Evolutionary conservation across 2,113 vertebrate species (phyloP).

Genomic region (Castor canadensis): DNA sequence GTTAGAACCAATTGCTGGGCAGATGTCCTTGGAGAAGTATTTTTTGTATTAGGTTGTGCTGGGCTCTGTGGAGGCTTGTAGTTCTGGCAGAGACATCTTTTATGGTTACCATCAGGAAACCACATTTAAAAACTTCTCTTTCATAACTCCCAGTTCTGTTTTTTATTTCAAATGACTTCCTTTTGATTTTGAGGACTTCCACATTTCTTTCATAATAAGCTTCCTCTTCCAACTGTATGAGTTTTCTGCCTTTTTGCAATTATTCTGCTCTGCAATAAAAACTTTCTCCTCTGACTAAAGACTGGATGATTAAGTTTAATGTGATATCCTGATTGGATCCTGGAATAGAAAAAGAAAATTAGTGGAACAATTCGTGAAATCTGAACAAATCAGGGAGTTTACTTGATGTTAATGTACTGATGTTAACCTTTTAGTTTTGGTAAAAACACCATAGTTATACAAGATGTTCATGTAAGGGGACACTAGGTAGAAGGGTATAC

Average conservation of each 20-base stretch:
- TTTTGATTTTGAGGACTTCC: neutral
- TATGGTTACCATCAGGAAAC: neutral
- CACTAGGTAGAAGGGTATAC: neutral
- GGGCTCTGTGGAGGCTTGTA: neutral
- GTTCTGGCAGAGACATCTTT: neutral
- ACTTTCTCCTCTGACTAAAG: neutral
- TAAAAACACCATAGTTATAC: neutral
- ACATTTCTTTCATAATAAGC: neutral
- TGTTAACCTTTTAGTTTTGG: neutral
- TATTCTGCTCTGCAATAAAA: neutral
- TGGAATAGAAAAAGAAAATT: neutral
- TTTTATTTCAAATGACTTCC: neutral
- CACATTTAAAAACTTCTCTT: neutral
- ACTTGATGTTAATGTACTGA: neutral
- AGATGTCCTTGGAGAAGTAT: neutral
- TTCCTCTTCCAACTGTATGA: neutral
- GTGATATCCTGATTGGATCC: neutral
- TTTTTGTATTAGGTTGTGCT: too few species aligned
- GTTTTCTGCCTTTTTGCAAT: neutral
- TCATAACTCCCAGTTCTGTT: neutral
- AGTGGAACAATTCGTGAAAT: neutral
- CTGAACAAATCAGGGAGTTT: neutral
- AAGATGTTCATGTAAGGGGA: neutral
- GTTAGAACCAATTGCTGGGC: neutral
- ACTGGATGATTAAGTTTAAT: neutral